phyloP scores from a whole-genome alignment of 2,888 invertebrate species.

The Rhingia campestris region DNA sequence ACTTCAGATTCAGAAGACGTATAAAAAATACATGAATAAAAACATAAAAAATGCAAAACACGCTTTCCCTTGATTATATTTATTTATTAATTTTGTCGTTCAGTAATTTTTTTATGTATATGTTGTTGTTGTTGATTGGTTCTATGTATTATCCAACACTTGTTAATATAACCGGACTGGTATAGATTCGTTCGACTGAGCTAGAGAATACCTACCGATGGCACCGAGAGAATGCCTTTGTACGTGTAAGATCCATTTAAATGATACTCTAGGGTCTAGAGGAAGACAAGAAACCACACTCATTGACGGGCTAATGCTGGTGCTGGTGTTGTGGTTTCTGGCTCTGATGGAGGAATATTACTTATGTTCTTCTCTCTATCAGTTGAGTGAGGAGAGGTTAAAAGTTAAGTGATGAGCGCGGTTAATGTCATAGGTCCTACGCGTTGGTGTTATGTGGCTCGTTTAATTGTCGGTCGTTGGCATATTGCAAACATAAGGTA shows the following conservation, averaged over 20 bases:
- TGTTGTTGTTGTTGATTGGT: conserved; percentile 43
- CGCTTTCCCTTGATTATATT: conserved; percentile 74
- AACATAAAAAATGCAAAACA: conserved; percentile 74
- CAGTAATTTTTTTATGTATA: conserved; percentile 56
- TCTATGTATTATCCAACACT: conserved; percentile 63
- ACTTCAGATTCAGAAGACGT: conserved; percentile 22
- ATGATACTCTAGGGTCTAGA: conserved; percentile 39
- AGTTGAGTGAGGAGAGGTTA: too few relatives aligned
- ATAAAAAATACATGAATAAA: conserved; percentile 67
- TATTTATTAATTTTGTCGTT: conserved; percentile 74
- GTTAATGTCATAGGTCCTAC: too few relatives aligned
- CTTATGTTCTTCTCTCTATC: too few relatives aligned
- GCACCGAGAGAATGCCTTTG: conserved; percentile 22
- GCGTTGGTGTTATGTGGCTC: too few relatives aligned
- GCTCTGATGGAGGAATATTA: background rate
- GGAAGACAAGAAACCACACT: conserved; percentile 50
- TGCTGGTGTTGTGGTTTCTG: background rate
- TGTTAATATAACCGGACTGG: conserved; percentile 67
- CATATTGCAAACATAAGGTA: too few relatives aligned
- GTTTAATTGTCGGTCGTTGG: too few relatives aligned
- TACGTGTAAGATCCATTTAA: conserved; percentile 55
- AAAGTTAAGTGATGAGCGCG: too few relatives aligned
- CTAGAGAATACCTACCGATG: conserved; percentile 3
- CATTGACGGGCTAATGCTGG: conserved; percentile 40
- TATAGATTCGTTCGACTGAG: conserved; percentile 10